Evolutionary conservation across 2,888 invertebrate species (phyloP).

Genomic region (Tipula unca): DNA sequence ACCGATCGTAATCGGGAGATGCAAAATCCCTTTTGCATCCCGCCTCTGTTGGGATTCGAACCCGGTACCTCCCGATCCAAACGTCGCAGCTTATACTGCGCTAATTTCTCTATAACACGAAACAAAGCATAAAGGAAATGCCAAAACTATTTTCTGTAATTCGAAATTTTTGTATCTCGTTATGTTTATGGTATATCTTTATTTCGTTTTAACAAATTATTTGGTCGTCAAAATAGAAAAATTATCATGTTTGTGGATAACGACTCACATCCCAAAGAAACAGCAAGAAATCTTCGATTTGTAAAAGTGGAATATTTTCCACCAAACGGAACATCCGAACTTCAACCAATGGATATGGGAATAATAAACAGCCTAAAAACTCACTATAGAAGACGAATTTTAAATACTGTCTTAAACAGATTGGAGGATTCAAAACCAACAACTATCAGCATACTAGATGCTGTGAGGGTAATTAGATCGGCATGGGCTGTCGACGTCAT

Average conservation of each 20-base stretch:
- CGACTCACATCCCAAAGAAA: constrained; percentile 24
- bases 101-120: too few relatives aligned
- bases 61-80: too few relatives aligned
- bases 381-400: not conserved
- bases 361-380: not conserved
- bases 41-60: too few relatives aligned
- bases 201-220: too few relatives aligned
- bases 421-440: not conserved
- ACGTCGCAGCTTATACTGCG: too few relatives aligned
- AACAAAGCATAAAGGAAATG: too few relatives aligned
- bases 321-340: constrained; percentile 27
- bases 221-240: constrained; percentile 21
- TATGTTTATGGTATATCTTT: too few relatives aligned
- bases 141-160: too few relatives aligned
- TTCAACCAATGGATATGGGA: constrained; percentile 15
- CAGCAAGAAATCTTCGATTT: constrained; percentile 24
- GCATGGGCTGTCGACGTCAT: not conserved
- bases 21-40: too few relatives aligned
- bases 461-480: not conserved
- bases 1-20: too few relatives aligned
- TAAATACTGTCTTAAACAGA: not conserved
- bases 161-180: too few relatives aligned
- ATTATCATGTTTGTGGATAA: constrained; percentile 30
- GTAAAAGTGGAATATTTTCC: constrained; percentile 29
- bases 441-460: not conserved